Evolutionary conservation across 2,797 vertebrate genomes (phyloP).

Genomic region (Clarias platycephalus): DNA sequence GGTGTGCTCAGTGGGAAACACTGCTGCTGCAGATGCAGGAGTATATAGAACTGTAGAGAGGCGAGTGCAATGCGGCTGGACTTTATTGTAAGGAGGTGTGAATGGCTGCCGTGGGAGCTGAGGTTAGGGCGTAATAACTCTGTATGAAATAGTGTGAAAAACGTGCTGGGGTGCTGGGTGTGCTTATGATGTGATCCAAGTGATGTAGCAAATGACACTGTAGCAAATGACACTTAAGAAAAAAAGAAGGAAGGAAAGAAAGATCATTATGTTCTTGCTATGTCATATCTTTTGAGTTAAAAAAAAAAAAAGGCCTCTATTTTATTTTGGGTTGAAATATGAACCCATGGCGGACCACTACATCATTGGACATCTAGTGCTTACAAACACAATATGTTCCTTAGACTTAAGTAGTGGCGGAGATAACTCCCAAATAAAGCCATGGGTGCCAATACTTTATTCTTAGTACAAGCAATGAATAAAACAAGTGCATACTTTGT

Average conservation of each 20-base stretch:
- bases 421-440: background rate
- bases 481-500: background rate
- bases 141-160: background rate
- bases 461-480: background rate
- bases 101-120: constrained; percentile 1
- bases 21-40: constrained; percentile 12
- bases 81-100: constrained; percentile 25
- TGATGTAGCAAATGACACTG: background rate
- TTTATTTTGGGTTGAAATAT: constrained; percentile 15
- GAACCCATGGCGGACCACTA: background rate
- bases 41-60: constrained; percentile 19
- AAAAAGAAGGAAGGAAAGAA: no score
- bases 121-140: constrained; percentile 32
- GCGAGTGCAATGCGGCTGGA: background rate
- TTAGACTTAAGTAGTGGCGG: background rate
- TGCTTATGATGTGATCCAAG: background rate
- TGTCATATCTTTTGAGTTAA: background rate
- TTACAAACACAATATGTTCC: background rate
- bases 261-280: background rate
- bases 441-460: background rate
- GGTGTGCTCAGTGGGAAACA: constrained; percentile 37
- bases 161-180: background rate
- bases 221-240: background rate
- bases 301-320: background rate
- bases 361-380: background rate